Base-by-base conservation (phyloP, 2,113 vertebrate species). In the Helogale parvula region DNA sequence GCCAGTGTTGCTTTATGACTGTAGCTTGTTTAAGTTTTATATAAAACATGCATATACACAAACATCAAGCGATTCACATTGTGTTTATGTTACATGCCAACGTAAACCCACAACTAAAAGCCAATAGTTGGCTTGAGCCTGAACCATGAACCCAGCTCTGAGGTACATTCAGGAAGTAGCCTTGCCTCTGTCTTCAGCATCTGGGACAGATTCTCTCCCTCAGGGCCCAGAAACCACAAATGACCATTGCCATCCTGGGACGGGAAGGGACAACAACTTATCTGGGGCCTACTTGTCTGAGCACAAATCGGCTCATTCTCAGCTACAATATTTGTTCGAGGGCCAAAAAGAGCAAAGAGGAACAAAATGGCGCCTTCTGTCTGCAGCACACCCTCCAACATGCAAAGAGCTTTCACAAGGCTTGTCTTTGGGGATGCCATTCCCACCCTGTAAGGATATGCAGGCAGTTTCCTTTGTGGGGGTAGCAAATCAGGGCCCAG, bases 21-120 rank as follows among this genome's bases (percentile, higher is more conserved):
- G 5, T 13, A 68, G 90, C 88, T 95, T 90, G 27, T 81, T 94
- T 93, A 81, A 31, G 21, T 79, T 38, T 93, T 94, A 68, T 47
- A 57, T 38, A 41, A 31, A 86, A 76, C 12, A 47, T n/a, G 65
- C 74, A 79, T 33, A 74, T 7, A 47, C 21, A 54, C 7, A 1
- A 57, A 86, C 33, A 45, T 15, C 25, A 79, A 81, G 50, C 33
- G 63, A 74, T 57, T 71, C 35, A 9, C 4, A 13, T 41, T 50
- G 82, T 35, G 50, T 35, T 84, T 89, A 13, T 82, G 93, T 96
- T 88, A 95, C 93, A 31, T 52, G 93, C 72, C 0, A 5, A 25
- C 12, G 66, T 52, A 89, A 96, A 92, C 17, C 35, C 33, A 90
- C 38, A 90, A 12, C 69, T 88, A 25, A 83, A 92, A 94, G 3